These are phyloP conservation scores for Trematocara stigmaticum DNA, from an alignment of 2,113 vertebrate species.

Conservation along the genomic window DNA sequence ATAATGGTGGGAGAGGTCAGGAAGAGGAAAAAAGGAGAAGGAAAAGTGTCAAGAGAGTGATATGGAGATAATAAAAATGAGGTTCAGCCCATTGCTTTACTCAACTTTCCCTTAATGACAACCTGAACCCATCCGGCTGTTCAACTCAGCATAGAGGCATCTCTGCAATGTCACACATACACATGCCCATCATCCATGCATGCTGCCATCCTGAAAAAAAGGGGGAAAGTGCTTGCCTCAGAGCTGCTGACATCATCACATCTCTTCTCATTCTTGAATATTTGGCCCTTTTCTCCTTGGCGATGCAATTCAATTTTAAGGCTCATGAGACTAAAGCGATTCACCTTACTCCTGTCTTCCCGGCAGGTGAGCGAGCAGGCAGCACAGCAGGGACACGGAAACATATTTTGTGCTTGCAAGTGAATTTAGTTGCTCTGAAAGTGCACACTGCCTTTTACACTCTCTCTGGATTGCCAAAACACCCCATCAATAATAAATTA, in stretches of 20 bases:
- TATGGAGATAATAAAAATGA: constrained; percentile 1
- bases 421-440: not conserved
- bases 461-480: not conserved
- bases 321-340: not conserved
- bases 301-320: not conserved
- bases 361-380: not conserved
- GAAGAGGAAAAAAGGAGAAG: not conserved
- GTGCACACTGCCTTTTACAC: not conserved
- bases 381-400: not conserved
- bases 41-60: not conserved
- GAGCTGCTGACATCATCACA: constrained; percentile 47
- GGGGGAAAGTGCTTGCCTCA: not conserved
- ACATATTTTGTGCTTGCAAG: not conserved
- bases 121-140: constrained; percentile 7
- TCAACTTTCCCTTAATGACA: not conserved
- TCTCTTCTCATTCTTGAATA: constrained; percentile 11
- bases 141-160: not conserved
- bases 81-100: constrained; percentile 15
- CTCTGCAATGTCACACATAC: constrained; percentile 17
- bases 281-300: constrained; percentile 7
- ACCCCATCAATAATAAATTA: not conserved
- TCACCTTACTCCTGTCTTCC: not conserved
- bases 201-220: not conserved
- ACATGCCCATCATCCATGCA: not conserved
- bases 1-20: not conserved